Percentiles rank a stretch among this genome's conserved stretches.
Evolutionary conservation across 2,888 invertebrate species (phyloP).

Genomic region (Lucinisca nassula): DNA sequence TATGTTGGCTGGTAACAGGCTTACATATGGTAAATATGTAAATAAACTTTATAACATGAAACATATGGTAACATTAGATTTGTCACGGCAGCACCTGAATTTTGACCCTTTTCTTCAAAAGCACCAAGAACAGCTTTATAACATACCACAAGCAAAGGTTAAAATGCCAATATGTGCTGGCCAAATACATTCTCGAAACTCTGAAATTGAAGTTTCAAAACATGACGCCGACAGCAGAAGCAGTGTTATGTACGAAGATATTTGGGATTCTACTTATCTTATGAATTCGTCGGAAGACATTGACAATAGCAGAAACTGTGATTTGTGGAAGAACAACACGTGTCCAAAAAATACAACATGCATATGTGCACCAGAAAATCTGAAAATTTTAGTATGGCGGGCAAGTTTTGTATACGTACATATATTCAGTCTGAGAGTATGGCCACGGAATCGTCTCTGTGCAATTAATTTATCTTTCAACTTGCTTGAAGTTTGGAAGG

Average conservation of each 20-base stretch:
- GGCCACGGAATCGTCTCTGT: conserved; percentile 12
- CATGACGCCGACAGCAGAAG: no score
- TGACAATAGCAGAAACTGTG: no score
- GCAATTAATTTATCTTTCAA: conserved; percentile 57
- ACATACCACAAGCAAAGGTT: no score
- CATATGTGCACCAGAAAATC: neutral
- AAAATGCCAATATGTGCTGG: no score
- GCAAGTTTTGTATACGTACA: conserved; percentile 43
- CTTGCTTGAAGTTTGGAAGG: conserved; percentile 40
- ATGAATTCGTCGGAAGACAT: no score
- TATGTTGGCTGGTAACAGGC: conserved; percentile 55
- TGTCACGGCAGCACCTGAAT: conserved; percentile 55
- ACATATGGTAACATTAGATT: conserved; percentile 25
- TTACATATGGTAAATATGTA: conserved; percentile 39
- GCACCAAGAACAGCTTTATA: neutral
- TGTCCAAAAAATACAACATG: neutral
- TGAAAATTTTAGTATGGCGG: conserved; percentile 18
- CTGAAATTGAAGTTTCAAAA: no score
- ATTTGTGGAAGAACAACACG: no score
- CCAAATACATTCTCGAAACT: no score
- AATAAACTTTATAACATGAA: neutral
- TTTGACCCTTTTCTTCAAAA: conserved; percentile 53
- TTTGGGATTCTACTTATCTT: no score
- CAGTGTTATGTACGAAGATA: no score
- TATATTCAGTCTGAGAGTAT: conserved; percentile 6